A percentile compares a stretch with the other conserved stretches of the same genome.
These are phyloP conservation scores for Ormia ochracea DNA, from an alignment of 2,888 invertebrate genomes.

Conservation along the genomic window DNA sequence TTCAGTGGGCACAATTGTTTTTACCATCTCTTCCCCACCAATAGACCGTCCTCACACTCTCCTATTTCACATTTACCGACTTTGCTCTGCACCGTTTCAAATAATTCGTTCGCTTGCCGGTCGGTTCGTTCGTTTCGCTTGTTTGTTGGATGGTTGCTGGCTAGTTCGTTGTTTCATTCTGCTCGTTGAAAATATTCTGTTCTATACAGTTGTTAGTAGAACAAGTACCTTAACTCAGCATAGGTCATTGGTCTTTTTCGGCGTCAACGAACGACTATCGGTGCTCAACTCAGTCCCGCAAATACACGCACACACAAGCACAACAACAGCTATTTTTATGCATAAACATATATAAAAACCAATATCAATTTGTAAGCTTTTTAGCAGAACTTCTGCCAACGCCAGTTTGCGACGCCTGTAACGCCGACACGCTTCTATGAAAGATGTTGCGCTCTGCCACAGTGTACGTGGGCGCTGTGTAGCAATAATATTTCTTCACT, in stretches of 20 bases:
- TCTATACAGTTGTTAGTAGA: constrained; percentile 62
- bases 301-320: constrained; percentile 8
- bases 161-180: constrained; percentile 29
- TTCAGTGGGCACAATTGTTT: constrained; percentile 11
- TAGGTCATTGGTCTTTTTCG: constrained; percentile 76
- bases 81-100: background rate
- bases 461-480: constrained; percentile 49
- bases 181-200: constrained; percentile 48
- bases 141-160: background rate
- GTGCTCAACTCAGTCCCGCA: constrained; percentile 45
- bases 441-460: constrained; percentile 45
- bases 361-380: constrained; percentile 45
- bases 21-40: background rate
- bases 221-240: constrained; percentile 69
- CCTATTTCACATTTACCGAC: constrained; percentile 19
- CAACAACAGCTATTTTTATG: background rate
- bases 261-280: constrained; percentile 72
- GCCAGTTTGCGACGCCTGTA: constrained; percentile 29
- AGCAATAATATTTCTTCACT: constrained; percentile 33
- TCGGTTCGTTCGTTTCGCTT: too few species aligned
- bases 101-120: background rate
- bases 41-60: background rate
- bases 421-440: constrained; percentile 37
- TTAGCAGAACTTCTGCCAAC: constrained; percentile 43
- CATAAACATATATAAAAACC: background rate